These are phyloP conservation scores for Oryctolagus cuniculus DNA, from an alignment of 2,113 vertebrate species.

Conservation along the genomic window DNA sequence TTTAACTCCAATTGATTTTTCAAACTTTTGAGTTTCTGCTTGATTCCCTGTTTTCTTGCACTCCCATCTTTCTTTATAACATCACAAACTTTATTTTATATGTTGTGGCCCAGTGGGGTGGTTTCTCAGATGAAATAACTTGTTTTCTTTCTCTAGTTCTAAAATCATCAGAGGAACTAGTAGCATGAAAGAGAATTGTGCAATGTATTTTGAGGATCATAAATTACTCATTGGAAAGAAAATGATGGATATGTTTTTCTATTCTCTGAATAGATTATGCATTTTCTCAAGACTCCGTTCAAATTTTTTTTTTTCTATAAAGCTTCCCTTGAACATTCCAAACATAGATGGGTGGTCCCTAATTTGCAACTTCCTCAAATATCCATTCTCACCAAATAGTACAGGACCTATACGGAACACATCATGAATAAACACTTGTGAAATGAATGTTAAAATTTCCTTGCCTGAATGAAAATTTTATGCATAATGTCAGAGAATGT, in stretches of 20 bases:
- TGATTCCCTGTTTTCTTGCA: conserved; percentile 60
- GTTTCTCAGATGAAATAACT: conserved; percentile 70
- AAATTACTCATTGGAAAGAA: conserved; percentile 72
- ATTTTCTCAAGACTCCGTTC: conserved; percentile 47
- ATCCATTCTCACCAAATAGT: not conserved
- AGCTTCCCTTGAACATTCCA: not conserved
- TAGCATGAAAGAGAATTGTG: conserved; percentile 66
- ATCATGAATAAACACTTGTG: not conserved
- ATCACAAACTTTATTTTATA: conserved; percentile 68
- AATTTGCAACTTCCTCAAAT: not conserved
- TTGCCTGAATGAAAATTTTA: conserved; percentile 17
- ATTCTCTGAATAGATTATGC: conserved; percentile 56
- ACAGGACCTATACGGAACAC: not conserved
- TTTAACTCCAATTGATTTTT: conserved; percentile 74
- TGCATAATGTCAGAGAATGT: not conserved
- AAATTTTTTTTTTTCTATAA: conserved; percentile 19
- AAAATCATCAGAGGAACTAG: conserved; percentile 63
- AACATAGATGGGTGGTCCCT: not conserved
- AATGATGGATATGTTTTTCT: conserved; percentile 70
- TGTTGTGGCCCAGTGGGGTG: conserved; percentile 61
- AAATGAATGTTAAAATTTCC: conserved; percentile 25
- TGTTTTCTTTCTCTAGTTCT: conserved; percentile 67
- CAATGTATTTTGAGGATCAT: conserved; percentile 61
- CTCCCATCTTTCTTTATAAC: conserved; percentile 59
- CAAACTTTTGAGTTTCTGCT: conserved; percentile 63